Base-by-base conservation (phyloP, 2,113 vertebrate genomes). In the Pycnonotus jocosus region DNA sequence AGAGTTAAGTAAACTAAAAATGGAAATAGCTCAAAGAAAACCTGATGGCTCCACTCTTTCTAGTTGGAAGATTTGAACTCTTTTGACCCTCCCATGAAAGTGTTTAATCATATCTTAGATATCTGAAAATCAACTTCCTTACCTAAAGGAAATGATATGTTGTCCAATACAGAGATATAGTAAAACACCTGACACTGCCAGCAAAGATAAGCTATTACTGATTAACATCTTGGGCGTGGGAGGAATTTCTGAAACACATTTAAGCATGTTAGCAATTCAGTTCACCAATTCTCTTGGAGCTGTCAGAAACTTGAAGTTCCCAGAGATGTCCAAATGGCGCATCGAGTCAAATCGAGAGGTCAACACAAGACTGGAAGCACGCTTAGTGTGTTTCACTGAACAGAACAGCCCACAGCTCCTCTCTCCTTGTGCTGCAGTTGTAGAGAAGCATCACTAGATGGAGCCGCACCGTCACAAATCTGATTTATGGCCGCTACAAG, bases 401-500 rank as follows among this genome's bases (percentile, higher is more conserved):
- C 38, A n/a, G 21, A 5, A 1, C 2, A 30, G 60, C 9, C 11
- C 25, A 5, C 30, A 28, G 57, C 0, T 37, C 20, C 11, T 24
- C 40, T 20, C 12, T 51, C 21, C 38, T 82, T 20, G 61, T 45
- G 13, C 50, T 90, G 90, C 73, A 87, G 64, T 94, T 92, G 47
- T 61, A 60, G 10, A 60, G 23, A 90, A 61, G 4, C 12, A 28
- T 72, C 97, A 88, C 96, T 82, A 94, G 97, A 96, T 97, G 97
- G 97, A 78, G 95, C 87, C 66, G 85, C 85, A 73, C 21, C 65
- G 92, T 82, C 92, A 93, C 77, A 86, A 96, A 97, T 95, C 89
- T 96, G 96, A 97, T 96, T 97, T 97, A 97, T 82, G 80, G 76
- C 42, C 3, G 3, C 24, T 11, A 8, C 5, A 53, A 64, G 51